phyloP scores from a whole-genome alignment of 2,888 invertebrate species.

The Limnephilus lunatus region DNA sequence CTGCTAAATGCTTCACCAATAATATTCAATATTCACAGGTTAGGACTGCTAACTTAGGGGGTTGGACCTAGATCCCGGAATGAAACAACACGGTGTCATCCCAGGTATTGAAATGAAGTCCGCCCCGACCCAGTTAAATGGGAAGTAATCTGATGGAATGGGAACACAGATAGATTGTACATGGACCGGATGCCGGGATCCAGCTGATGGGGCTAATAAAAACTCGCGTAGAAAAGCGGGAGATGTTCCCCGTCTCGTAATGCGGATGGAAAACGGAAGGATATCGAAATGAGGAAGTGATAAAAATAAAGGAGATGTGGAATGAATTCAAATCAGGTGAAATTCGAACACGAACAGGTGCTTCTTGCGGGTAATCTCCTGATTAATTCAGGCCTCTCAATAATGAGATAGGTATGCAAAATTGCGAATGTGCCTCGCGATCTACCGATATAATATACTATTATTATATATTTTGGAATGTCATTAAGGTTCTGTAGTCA shows the following conservation, averaged over 20 bases:
- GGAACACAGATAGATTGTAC: background rate
- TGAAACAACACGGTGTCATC: slow-evolving; percentile 38
- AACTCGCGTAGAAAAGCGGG: slow-evolving; percentile 5
- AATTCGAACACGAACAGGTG: background rate
- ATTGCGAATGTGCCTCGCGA: background rate
- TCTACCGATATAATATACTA: background rate
- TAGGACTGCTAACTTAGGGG: background rate
- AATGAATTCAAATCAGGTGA: slow-evolving; percentile 7
- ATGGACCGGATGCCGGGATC: slow-evolving; percentile 13
- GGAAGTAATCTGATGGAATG: slow-evolving; percentile 28
- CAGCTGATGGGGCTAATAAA: slow-evolving; percentile 4
- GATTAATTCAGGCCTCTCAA: slow-evolving; percentile 14
- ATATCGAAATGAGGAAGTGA: background rate
- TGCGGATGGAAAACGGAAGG: slow-evolving; percentile 6
- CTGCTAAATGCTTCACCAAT: background rate
- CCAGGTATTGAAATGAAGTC: slow-evolving; percentile 34
- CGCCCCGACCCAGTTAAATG: slow-evolving; percentile 31
- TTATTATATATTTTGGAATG: background rate
- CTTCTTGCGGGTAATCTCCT: background rate
- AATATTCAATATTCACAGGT: background rate
- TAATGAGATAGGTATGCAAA: background rate
- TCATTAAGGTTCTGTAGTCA: background rate
- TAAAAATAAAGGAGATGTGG: slow-evolving; percentile 3
- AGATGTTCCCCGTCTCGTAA: background rate
- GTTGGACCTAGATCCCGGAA: slow-evolving; percentile 6